These are phyloP conservation scores for Macropus fuliginosus DNA, from an alignment of 2,797 vertebrate species.

Conservation along the genomic window DNA sequence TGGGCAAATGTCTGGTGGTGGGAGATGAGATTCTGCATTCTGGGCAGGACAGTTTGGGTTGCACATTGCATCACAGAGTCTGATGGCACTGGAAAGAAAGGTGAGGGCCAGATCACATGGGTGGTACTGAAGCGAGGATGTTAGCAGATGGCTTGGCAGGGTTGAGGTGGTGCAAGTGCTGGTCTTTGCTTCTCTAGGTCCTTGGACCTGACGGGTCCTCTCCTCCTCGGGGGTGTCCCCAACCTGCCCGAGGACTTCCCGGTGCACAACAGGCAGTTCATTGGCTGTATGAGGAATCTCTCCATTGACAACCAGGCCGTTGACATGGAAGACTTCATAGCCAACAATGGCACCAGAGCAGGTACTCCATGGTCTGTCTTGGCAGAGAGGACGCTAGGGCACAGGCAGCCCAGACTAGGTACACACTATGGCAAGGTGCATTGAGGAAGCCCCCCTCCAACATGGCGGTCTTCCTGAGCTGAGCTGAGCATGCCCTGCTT, in stretches of 20 bases:
- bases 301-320: conserved; percentile 92
- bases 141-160: not conserved
- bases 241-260: conserved; percentile 98
- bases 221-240: conserved; percentile 96
- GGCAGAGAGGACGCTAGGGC: not conserved
- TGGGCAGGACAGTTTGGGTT: not conserved
- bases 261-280: conserved; percentile 94
- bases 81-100: not conserved
- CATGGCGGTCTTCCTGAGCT: fast-evolving
- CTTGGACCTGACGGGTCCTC: conserved; percentile 96
- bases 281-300: conserved; percentile 98
- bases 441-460: fast-evolving
- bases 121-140: not conserved
- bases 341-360: conserved; percentile 96
- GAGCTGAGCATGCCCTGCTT: fast-evolving
- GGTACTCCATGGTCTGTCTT: conserved; percentile 80
- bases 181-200: conserved; percentile 87
- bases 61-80: not conserved
- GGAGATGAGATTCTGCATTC: not conserved
- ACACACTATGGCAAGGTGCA: not conserved
- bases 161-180: not conserved
- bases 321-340: conserved; percentile 97
- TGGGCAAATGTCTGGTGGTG: not conserved
- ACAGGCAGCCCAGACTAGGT: not conserved
- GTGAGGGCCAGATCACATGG: not conserved